Evolutionary conservation across 2,797 vertebrate species (phyloP), one percentile per base, ranked within the genome.

Genomic region (Phrynocephalus forsythii): DNA sequence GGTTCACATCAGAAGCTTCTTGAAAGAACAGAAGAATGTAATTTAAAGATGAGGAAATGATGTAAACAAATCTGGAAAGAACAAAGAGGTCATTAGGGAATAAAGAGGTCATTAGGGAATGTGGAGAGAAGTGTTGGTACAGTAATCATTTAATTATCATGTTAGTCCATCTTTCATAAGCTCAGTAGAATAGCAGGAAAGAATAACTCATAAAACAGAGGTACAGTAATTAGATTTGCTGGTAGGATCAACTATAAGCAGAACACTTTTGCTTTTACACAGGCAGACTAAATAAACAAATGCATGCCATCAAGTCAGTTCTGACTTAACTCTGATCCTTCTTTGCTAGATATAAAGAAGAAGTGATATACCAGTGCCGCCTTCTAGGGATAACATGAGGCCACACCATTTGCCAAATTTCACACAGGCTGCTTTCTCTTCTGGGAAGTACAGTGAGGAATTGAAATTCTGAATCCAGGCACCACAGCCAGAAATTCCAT

Each of bases 71-170:
- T 91, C 83, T 86, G 10, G 91, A 94, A 92, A 93, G 88, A 93
- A 95, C 94, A 90, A 86, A 90, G 92, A 94, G 94, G 92, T 94
- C 94, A 91, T 94, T 93, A 91, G 9, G 56, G 9, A 93, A 95
- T 94, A 90, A 86, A 90, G 92, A 94, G 94, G 92, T 94, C 94
- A 91, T 94, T 93, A 91, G 56, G 56, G 56, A 60, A 10, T 60
- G 56, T 60, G 56, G 18, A 96, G 93, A 96, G 95, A 94, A 93
- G 89, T 93, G 91, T 93, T 95, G 91, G 91, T 90, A 94, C 91
- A 94, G 72, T 91, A 92, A 95, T 93, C 94, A 86, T 92, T 96
- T 96, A 95, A 97, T 95, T 96, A 95, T 92, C 96, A 94, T 83
- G 93, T 95, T 93, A 95, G 93, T 91, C 9, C 93, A 91, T 91